Percentiles rank a stretch among this genome's conserved stretches.
phyloP scores from a whole-genome alignment of 2,797 vertebrate genomes.

The Xyrichtys novacula region DNA sequence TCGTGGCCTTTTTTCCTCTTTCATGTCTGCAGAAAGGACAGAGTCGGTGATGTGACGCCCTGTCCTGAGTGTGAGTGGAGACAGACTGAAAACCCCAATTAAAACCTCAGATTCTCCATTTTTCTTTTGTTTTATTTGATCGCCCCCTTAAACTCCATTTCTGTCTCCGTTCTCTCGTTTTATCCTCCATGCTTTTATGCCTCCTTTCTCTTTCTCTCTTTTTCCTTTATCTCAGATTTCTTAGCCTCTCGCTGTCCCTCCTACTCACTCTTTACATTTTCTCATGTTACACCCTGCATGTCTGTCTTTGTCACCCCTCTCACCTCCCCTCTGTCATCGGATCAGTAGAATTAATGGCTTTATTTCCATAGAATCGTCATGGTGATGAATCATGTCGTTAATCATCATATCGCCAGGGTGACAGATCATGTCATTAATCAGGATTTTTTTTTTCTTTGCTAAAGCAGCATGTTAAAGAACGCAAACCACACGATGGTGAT shows the following conservation, averaged over 20 bases:
- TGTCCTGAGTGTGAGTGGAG: slow-evolving; percentile 24
- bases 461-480: slow-evolving; percentile 69
- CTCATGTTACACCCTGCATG: slow-evolving; percentile 18
- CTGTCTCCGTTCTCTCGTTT: slow-evolving; percentile 24
- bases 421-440: slow-evolving; percentile 80
- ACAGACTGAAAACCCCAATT: slow-evolving; percentile 63
- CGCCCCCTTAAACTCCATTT: slow-evolving; percentile 33
- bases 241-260: background rate
- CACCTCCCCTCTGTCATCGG: slow-evolving; percentile 61
- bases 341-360: slow-evolving; percentile 83
- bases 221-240: slow-evolving; percentile 9
- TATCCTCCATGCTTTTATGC: slow-evolving; percentile 4
- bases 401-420: slow-evolving; percentile 79
- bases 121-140: slow-evolving; percentile 28
- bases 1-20: slow-evolving; percentile 21
- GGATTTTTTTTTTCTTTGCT: slow-evolving; percentile 50
- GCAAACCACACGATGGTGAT: slow-evolving; percentile 74
- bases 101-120: slow-evolving; percentile 42
- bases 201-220: background rate
- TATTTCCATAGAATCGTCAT: slow-evolving; percentile 81
- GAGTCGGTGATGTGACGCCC: slow-evolving; percentile 35
- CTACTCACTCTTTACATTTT: slow-evolving; percentile 33
- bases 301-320: slow-evolving; percentile 54
- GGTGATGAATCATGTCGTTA: slow-evolving; percentile 84
- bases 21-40: slow-evolving; percentile 37